phyloP scores from a whole-genome alignment of 1,140 invertebrate genomes.

The Bombus superbus region DNA sequence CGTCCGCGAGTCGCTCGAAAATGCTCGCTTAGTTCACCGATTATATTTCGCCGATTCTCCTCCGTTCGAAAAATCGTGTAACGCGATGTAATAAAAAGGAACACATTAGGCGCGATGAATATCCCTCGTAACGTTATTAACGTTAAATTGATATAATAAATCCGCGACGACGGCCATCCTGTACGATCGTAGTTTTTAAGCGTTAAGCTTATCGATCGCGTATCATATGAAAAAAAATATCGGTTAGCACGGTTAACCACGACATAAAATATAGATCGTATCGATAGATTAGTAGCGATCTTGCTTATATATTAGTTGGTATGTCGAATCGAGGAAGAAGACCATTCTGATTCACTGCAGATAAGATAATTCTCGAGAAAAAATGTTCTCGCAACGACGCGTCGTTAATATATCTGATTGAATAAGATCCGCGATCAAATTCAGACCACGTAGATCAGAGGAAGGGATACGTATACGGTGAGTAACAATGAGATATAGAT shows the following conservation, averaged over 20 bases:
- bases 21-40: background rate
- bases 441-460: slow-evolving; percentile 37
- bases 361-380: background rate
- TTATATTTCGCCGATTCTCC: too few relatives aligned
- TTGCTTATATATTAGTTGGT: background rate
- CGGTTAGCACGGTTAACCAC: background rate
- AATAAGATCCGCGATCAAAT: slow-evolving; percentile 47
- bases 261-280: background rate
- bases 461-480: slow-evolving; percentile 30
- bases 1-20: background rate
- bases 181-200: background rate
- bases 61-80: fast-evolving
- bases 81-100: too few relatives aligned
- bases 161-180: background rate
- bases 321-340: background rate
- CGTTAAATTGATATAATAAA: background rate
- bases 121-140: too few relatives aligned
- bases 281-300: background rate
- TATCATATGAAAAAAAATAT: background rate
- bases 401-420: slow-evolving; percentile 29
- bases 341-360: slow-evolving; percentile 8
- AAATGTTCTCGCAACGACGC: slow-evolving; percentile 11
- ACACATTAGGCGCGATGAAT: too few relatives aligned
- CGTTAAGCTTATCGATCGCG: background rate
- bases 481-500: slow-evolving; percentile 66